These are phyloP conservation scores for Drosophila eohydei DNA, from an alignment of 2,888 invertebrate species.

Conservation along the genomic window DNA sequence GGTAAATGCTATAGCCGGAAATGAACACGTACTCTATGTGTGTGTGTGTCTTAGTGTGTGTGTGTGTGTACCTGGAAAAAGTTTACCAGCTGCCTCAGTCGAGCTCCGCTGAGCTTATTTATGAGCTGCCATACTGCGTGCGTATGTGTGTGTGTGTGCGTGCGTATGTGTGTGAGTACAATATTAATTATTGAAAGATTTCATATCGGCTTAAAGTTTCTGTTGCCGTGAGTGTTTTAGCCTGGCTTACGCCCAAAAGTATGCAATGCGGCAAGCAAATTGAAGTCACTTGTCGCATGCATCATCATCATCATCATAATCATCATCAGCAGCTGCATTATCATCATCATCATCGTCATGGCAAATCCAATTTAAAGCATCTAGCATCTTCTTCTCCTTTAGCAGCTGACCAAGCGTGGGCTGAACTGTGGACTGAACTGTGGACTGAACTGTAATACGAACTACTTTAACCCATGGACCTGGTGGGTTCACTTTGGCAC, in stretches of 20 bases:
- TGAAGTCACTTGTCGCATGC: constrained; percentile 74
- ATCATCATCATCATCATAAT: constrained; percentile 59
- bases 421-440: neutral
- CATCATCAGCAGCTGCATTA: constrained; percentile 29
- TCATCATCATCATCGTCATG: constrained; percentile 46
- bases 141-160: constrained; percentile 12
- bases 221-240: constrained; percentile 38
- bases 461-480: constrained; percentile 41
- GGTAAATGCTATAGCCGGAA: constrained; percentile 76
- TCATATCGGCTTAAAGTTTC: constrained; percentile 77
- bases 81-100: constrained; percentile 52
- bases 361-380: constrained; percentile 69
- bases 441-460: constrained; percentile 22
- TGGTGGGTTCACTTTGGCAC: constrained; percentile 37
- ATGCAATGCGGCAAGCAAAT: constrained; percentile 44
- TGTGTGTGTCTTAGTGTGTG: constrained; percentile 43
- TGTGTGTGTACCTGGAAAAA: constrained; percentile 52
- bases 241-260: constrained; percentile 17
- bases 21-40: constrained; percentile 72
- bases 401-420: constrained; percentile 6
- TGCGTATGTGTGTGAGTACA: constrained; percentile 37
- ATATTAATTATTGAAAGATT: constrained; percentile 79
- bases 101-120: constrained; percentile 45
- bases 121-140: constrained; percentile 34
- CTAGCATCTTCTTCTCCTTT: neutral